Percentiles rank a stretch among this genome's conserved stretches.
Conservation (phyloP, 2,797 vertebrate genomes). For the Ciconia nigra region DNA sequence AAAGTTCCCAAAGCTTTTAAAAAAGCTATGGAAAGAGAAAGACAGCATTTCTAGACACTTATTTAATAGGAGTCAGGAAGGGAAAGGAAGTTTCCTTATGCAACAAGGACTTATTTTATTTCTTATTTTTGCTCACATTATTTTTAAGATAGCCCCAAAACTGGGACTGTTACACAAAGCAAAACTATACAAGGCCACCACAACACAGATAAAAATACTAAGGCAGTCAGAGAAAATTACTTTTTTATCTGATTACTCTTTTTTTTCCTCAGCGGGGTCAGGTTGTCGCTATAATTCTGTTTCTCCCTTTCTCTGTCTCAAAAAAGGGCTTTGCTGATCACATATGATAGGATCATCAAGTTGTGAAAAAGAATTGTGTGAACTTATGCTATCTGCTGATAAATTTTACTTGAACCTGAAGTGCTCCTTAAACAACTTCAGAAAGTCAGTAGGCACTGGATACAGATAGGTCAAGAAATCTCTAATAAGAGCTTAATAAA, state of each 20-base stretch:
- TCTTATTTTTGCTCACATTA: not conserved
- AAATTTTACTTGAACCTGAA: not conserved
- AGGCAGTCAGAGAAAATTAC: not conserved
- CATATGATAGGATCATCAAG: not conserved
- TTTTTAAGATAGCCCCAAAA: not conserved
- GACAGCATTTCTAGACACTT: not conserved
- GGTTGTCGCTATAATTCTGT: not conserved
- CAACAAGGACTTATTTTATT: not conserved
- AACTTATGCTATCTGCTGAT: not conserved
- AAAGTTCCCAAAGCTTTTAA: not conserved
- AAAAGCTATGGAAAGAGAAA: not conserved
- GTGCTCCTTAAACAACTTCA: not conserved
- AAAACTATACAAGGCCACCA: not conserved
- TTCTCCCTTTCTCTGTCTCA: not conserved
- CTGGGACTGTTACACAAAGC: not conserved
- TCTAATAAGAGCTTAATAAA: not conserved
- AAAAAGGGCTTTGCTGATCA: not conserved
- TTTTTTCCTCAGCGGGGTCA: not conserved
- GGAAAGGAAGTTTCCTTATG: not conserved
- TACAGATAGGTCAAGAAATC: not conserved
- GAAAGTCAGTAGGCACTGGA: not conserved
- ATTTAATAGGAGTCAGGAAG: not conserved
- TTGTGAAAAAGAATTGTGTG: not conserved
- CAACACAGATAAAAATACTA: not conserved
- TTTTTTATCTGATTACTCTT: not conserved